Conservation (phyloP, 2,113 vertebrate species). For the Ahaetulla prasina region DNA sequence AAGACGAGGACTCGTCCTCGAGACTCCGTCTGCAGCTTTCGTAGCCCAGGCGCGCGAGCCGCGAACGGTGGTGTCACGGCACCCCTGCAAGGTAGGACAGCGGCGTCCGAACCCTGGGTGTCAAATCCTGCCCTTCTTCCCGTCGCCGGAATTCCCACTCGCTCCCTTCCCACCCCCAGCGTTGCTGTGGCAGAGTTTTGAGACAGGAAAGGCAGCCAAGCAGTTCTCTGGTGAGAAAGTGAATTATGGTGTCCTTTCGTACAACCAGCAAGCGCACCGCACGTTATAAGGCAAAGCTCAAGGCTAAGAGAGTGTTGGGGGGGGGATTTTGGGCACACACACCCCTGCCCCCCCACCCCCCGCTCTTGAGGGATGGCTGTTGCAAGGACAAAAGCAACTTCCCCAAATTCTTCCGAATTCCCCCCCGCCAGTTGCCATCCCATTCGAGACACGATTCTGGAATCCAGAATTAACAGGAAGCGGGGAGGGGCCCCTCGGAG, state of each 20-base stretch:
- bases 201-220: not conserved
- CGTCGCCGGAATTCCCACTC: fast-evolving
- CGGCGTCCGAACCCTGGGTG: fast-evolving
- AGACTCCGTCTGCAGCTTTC: not conserved
- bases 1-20: fast-evolving
- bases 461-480: not conserved
- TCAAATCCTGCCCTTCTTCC: not conserved
- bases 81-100: not conserved
- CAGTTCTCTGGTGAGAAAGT: not conserved
- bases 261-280: not conserved
- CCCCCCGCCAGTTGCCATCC: too few species aligned
- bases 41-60: not conserved
- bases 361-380: not conserved
- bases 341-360: too few species aligned
- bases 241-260: slow-evolving; percentile 1
- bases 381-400: not conserved
- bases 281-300: not conserved
- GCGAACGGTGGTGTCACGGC: fast-evolving
- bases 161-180: not conserved
- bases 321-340: not conserved
- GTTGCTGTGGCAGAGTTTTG: not conserved
- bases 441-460: not conserved
- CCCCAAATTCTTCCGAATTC: not conserved
- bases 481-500: too few species aligned
- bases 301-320: too few species aligned